Conservation (phyloP, 2,113 vertebrate genomes). For the Sminthopsis crassicaudata region DNA sequence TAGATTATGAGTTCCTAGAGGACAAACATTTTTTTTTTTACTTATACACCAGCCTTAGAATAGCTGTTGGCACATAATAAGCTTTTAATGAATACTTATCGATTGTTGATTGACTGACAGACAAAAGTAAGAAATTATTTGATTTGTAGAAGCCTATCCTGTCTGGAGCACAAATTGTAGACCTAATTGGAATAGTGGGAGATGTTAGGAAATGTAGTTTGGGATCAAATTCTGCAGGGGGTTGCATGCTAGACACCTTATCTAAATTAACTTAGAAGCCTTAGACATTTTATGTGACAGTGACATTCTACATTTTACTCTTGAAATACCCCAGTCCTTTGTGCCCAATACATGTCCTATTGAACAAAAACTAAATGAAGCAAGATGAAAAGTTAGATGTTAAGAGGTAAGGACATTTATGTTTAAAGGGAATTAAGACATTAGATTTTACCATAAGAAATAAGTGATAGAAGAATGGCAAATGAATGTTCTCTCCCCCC, state of each 20-base stretch:
- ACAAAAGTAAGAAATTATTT: neutral
- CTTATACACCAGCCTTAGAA: neutral
- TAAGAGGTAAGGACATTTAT: neutral
- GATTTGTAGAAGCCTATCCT: neutral
- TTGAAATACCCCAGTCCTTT: neutral
- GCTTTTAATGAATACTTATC: neutral
- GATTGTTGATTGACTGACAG: neutral
- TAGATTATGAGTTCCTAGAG: neutral
- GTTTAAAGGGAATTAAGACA: neutral
- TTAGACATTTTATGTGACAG: neutral
- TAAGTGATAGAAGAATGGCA: neutral
- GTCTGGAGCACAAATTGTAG: neutral
- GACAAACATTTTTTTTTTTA: neutral
- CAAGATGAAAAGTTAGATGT: neutral
- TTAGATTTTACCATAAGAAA: neutral
- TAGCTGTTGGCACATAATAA: neutral
- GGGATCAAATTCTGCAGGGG: neutral
- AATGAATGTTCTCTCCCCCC: neutral
- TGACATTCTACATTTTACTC: neutral
- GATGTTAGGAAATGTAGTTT: neutral
- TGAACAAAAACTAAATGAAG: constrained; percentile 8
- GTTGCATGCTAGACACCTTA: neutral
- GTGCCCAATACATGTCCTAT: neutral
- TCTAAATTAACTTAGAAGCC: neutral
- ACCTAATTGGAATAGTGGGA: neutral